Conservation (phyloP, 1,140 invertebrate genomes). For the Arctopsyche grandis region DNA sequence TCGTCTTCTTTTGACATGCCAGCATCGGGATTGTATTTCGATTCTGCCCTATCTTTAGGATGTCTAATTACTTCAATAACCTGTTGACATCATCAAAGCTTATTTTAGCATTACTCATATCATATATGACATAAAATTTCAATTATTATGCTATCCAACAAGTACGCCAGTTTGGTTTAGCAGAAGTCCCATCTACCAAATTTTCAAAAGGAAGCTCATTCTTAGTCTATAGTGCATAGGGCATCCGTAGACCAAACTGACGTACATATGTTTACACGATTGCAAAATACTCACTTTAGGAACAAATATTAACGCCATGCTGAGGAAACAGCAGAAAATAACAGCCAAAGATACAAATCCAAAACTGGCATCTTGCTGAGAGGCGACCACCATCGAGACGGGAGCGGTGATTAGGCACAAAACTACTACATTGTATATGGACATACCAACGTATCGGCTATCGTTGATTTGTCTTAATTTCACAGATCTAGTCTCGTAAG, state of each 20-base stretch:
- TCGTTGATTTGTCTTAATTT: slow-evolving; percentile 96
- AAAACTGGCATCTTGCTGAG: slow-evolving; percentile 97
- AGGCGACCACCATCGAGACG: slow-evolving; percentile 95
- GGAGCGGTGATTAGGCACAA: slow-evolving; percentile 97
- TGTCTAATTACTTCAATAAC: slow-evolving; percentile 87
- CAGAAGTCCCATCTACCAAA: too few species aligned
- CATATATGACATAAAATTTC: too few species aligned
- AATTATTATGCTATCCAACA: too few species aligned
- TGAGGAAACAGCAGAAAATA: slow-evolving; percentile 96
- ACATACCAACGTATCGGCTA: slow-evolving; percentile 97
- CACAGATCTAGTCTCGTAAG: slow-evolving; percentile 96
- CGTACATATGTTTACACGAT: too few species aligned
- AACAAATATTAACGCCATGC: slow-evolving; percentile 96
- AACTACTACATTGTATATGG: slow-evolving; percentile 99
- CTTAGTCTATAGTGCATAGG: too few species aligned
- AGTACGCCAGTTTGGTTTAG: too few species aligned
- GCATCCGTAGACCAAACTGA: too few species aligned
- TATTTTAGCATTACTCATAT: background rate
- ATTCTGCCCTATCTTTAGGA: slow-evolving; percentile 84
- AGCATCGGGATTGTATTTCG: slow-evolving; percentile 86
- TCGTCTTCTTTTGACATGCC: slow-evolving; percentile 94
- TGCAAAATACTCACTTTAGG: slow-evolving; percentile 77
- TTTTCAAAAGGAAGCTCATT: too few species aligned
- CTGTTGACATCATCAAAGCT: slow-evolving; percentile 60
- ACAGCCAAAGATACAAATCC: slow-evolving; percentile 95